Evolutionary conservation across 2,113 vertebrate species (phyloP).

Genomic region (Oncorhynchus keta): DNA sequence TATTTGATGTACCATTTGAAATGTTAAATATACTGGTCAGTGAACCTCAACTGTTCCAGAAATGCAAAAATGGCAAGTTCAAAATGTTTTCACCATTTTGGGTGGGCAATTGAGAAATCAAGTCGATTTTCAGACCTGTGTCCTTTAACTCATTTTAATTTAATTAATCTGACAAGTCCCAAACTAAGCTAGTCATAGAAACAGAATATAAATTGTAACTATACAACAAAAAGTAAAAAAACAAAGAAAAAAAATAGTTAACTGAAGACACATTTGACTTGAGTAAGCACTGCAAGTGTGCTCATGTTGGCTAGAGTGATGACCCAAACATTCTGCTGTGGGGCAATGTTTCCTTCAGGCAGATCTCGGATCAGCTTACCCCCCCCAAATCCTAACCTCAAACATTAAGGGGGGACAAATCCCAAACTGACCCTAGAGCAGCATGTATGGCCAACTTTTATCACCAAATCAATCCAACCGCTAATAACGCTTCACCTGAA

Average conservation of each 20-base stretch:
- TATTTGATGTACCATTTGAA: slow-evolving; percentile 47
- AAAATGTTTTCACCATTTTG: background rate
- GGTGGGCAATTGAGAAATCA: background rate
- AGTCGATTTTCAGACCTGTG: slow-evolving; percentile 15
- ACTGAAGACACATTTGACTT: slow-evolving; percentile 41
- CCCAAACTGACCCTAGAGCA: background rate
- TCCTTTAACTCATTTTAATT: background rate
- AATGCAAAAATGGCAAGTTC: slow-evolving; percentile 5
- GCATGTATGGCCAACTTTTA: background rate
- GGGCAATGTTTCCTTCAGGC: slow-evolving; percentile 34
- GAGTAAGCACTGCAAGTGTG: slow-evolving; percentile 50
- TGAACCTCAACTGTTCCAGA: slow-evolving; percentile 22
- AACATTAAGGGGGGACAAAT: background rate
- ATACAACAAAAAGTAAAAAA: slow-evolving; percentile 39
- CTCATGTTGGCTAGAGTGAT: slow-evolving; percentile 24
- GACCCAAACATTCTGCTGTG: slow-evolving; percentile 48
- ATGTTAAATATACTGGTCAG: slow-evolving; percentile 42
- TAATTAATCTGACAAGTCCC: slow-evolving; percentile 15
- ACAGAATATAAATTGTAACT: slow-evolving; percentile 29
- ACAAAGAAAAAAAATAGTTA: slow-evolving; percentile 4
- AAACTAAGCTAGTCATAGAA: slow-evolving; percentile 51
- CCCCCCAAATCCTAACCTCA: background rate
- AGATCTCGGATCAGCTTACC: slow-evolving; percentile 15
- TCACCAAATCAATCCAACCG: slow-evolving; percentile 19
- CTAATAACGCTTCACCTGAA: slow-evolving; percentile 18